phyloP scores from a whole-genome alignment of 2,888 invertebrate genomes.

The Carabus problematicus region DNA sequence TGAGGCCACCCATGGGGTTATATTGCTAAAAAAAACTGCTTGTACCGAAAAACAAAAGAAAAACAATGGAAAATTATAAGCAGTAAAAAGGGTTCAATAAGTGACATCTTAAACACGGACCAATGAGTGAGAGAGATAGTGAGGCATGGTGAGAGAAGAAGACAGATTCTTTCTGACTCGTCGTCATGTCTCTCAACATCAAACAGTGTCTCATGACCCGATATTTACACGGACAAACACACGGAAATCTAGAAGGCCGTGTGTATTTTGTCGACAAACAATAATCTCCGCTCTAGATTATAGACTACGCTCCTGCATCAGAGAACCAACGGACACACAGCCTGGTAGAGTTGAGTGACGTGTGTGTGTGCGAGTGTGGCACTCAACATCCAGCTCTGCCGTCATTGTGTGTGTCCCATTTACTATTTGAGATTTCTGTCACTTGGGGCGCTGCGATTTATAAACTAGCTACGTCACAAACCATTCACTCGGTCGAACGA shows the following conservation, averaged over 20 bases:
- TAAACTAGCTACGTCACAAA: no score
- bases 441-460: no score
- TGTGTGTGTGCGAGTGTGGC: neutral
- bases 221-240: conserved; percentile 2
- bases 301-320: no score
- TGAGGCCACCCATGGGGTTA: no score
- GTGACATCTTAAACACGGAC: neutral
- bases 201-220: conserved; percentile 8
- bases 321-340: no score
- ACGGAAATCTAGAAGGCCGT: neutral
- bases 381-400: no score
- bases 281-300: no score
- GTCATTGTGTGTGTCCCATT: no score
- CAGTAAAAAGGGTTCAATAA: neutral
- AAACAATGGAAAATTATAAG: neutral
- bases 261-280: no score
- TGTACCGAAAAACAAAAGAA: neutral
- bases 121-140: neutral
- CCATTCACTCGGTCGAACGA: no score
- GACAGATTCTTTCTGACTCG: neutral
- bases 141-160: neutral
- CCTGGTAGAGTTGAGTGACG: neutral
- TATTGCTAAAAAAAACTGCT: no score
- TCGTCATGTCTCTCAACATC: conserved; percentile 1
- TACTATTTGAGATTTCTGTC: no score